Evolutionary conservation across 1,140 invertebrate species (phyloP).

Genomic region (Rhagoletis pomonella): DNA sequence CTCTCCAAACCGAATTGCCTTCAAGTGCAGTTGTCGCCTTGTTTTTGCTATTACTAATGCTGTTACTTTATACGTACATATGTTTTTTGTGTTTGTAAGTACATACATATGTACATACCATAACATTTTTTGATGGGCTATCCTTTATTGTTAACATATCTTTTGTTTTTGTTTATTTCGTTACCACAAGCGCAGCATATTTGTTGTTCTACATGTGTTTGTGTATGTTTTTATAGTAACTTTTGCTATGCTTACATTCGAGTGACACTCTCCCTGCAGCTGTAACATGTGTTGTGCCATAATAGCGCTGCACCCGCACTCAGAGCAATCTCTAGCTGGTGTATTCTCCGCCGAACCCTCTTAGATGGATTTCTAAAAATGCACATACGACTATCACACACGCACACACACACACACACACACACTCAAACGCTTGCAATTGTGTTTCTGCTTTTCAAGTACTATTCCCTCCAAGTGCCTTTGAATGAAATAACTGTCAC

Average conservation of each 20-base stretch:
- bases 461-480: slow-evolving; percentile 21
- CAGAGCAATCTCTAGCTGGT: too few species aligned
- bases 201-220: slow-evolving; percentile 14
- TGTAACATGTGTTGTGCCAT: too few species aligned
- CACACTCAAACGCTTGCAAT: neutral
- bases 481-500: slow-evolving; percentile 41
- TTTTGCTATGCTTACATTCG: slow-evolving; percentile 4
- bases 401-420: neutral
- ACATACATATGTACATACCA: too few species aligned
- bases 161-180: too few species aligned
- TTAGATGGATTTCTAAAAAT: neutral
- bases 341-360: too few species aligned
- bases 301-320: neutral
- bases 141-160: too few species aligned
- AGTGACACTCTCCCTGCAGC: slow-evolving; percentile 18
- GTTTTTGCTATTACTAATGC: neutral
- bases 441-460: neutral
- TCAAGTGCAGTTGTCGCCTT: slow-evolving; percentile 10
- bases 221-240: slow-evolving; percentile 2
- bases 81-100: slow-evolving; percentile 26
- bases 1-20: neutral
- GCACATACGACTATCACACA: too few species aligned
- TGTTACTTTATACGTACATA: slow-evolving; percentile 19
- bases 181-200: neutral
- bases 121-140: too few species aligned